A percentile compares a stretch with the other conserved stretches of the same genome.
Conservation (phyloP, 2,888 invertebrate species). For the Chloromyia formosa region DNA sequence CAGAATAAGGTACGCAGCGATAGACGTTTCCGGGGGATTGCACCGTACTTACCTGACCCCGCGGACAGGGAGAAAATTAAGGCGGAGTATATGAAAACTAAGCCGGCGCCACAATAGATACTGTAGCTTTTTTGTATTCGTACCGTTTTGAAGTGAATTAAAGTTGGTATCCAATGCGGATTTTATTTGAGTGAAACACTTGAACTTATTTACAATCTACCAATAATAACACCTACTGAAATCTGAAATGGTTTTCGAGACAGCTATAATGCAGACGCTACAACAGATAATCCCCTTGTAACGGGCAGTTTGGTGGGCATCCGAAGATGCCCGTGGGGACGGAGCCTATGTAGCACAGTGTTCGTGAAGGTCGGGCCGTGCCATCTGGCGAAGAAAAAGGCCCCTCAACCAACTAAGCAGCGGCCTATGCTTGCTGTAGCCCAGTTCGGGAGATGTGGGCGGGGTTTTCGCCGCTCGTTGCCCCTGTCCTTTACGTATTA, state of each 20-base stretch:
- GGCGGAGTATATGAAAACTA: constrained; percentile 67
- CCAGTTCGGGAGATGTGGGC: no score
- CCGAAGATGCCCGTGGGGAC: no score
- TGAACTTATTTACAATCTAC: neutral
- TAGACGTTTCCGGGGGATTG: constrained; percentile 71
- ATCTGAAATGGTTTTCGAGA: neutral
- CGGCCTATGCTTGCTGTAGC: no score
- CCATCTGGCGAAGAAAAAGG: no score
- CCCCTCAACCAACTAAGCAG: no score
- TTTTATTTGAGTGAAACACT: neutral
- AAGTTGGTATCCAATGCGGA: neutral
- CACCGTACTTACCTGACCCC: constrained; percentile 73
- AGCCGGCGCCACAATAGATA: constrained; percentile 46
- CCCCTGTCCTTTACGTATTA: no score
- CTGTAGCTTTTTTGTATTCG: neutral
- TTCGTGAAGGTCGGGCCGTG: no score
- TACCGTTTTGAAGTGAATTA: constrained; percentile 3
- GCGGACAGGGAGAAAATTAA: constrained; percentile 77
- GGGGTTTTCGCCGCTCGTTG: no score
- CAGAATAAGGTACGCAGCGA: constrained; percentile 70
- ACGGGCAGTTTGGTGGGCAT: no score
- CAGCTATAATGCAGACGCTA: no score
- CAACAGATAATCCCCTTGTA: no score
- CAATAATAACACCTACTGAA: neutral
- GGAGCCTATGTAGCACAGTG: no score